phyloP scores from a whole-genome alignment of 2,888 invertebrate species.

The Temnothorax ravouxi region DNA sequence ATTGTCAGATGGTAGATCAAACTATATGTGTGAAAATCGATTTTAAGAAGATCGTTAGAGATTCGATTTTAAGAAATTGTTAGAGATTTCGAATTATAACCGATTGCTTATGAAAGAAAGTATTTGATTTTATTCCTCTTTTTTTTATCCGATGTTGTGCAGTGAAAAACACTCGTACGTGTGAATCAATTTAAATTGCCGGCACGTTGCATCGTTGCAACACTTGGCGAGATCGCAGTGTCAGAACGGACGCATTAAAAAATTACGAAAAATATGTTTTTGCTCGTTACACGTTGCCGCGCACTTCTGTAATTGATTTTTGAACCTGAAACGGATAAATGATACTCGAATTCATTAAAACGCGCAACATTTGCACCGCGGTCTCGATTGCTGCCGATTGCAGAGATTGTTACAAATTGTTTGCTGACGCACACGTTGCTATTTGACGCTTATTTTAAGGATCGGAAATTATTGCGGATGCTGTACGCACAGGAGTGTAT shows the following conservation, averaged over 20 bases:
- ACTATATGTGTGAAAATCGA: conserved; percentile 57
- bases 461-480: conserved; percentile 43
- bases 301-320: conserved; percentile 54
- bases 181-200: conserved; percentile 58
- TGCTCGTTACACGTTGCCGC: conserved; percentile 40
- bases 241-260: conserved; percentile 50
- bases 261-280: conserved; percentile 57
- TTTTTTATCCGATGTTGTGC: conserved; percentile 58
- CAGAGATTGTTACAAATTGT: conserved; percentile 55
- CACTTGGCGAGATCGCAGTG: conserved; percentile 49
- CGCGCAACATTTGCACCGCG: conserved; percentile 47
- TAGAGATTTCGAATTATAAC: conserved; percentile 61
- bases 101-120: conserved; percentile 25
- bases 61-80: conserved; percentile 50
- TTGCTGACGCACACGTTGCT: conserved; percentile 35
- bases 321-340: conserved; percentile 54
- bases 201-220: conserved; percentile 38
- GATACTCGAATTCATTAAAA: conserved; percentile 57
- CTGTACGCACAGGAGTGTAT: conserved; percentile 20
- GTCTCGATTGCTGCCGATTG: conserved; percentile 52
- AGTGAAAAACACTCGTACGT: conserved; percentile 39
- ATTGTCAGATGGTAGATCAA: conserved; percentile 59
- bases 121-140: conserved; percentile 33
- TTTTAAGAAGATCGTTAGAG: conserved; percentile 57
- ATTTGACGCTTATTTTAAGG: conserved; percentile 52